Evolutionary conservation across 2,888 invertebrate genomes (phyloP).

Genomic region (Drosophila melanosoma): DNA sequence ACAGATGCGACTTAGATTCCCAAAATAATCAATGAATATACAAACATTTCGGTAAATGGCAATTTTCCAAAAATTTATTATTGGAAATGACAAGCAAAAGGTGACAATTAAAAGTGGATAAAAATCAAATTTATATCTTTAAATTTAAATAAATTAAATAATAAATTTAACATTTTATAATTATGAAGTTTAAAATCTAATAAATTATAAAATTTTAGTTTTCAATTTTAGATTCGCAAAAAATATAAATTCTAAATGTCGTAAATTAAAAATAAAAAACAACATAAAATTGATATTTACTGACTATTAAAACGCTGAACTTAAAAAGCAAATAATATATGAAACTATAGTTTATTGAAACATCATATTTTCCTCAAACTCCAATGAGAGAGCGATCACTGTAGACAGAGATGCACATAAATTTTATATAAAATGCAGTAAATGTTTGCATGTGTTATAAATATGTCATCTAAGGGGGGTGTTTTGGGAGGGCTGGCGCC

Average conservation of each 20-base stretch:
- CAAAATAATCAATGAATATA: background rate
- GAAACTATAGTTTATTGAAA: background rate
- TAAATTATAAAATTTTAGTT: background rate
- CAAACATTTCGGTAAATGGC: background rate
- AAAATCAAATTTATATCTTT: background rate
- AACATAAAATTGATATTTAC: background rate
- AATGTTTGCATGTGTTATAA: slow-evolving; percentile 64
- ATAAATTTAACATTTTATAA: too few relatives aligned
- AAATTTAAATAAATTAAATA: too few relatives aligned
- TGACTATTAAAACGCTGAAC: background rate
- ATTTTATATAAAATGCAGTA: slow-evolving; percentile 16
- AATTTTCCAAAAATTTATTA: background rate
- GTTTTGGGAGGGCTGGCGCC: slow-evolving; percentile 22
- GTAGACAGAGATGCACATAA: slow-evolving; percentile 7
- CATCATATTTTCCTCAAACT: background rate
- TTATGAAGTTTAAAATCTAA: background rate
- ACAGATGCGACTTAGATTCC: background rate
- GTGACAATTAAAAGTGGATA: background rate
- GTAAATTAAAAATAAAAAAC: background rate
- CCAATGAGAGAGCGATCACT: background rate
- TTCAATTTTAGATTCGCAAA: background rate
- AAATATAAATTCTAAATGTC: background rate
- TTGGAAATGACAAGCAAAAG: background rate
- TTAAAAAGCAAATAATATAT: background rate
- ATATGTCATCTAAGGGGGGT: slow-evolving; percentile 45